These are phyloP conservation scores for Perizoma affinitatum DNA, from an alignment of 2,888 invertebrate genomes.

Conservation along the genomic window DNA sequence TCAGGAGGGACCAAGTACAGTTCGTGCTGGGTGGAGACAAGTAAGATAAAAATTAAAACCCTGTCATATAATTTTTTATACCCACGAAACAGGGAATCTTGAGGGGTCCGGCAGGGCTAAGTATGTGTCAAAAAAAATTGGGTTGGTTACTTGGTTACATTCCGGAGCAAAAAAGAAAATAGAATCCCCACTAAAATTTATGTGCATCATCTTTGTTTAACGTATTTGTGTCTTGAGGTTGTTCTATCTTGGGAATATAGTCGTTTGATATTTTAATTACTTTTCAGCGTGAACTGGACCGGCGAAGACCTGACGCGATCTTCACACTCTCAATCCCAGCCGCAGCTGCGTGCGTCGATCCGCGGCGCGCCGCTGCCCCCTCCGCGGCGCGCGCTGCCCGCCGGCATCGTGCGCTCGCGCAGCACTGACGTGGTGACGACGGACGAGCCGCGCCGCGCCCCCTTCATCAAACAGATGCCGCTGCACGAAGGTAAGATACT, in stretches of 20 bases:
- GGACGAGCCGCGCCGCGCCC: constrained; percentile 55
- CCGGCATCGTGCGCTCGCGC: constrained; percentile 56
- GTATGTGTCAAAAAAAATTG: no score
- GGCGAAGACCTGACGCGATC: constrained; percentile 70
- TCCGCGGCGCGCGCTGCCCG: constrained; percentile 44
- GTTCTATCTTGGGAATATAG: no score
- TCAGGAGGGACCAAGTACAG: constrained; percentile 68
- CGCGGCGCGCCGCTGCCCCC: constrained; percentile 41
- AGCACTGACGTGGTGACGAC: constrained; percentile 57
- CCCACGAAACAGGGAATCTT: neutral
- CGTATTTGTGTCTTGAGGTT: no score
- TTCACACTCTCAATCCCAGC: constrained; percentile 63
- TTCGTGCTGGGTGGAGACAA: constrained; percentile 78
- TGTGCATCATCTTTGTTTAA: no score
- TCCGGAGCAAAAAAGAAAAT: no score
- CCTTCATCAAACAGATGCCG: constrained; percentile 52
- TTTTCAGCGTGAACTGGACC: constrained; percentile 74
- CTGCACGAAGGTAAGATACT: constrained; percentile 56
- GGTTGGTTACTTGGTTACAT: no score
- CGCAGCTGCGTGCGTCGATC: constrained; percentile 38
- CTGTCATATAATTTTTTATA: no score
- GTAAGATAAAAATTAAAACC: constrained; percentile 45
- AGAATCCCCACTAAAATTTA: no score
- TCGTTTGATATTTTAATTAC: no score
- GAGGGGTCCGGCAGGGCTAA: no score